Base-by-base conservation (phyloP, 2,888 invertebrate species). In the Phoenoteleia sp. region DNA sequence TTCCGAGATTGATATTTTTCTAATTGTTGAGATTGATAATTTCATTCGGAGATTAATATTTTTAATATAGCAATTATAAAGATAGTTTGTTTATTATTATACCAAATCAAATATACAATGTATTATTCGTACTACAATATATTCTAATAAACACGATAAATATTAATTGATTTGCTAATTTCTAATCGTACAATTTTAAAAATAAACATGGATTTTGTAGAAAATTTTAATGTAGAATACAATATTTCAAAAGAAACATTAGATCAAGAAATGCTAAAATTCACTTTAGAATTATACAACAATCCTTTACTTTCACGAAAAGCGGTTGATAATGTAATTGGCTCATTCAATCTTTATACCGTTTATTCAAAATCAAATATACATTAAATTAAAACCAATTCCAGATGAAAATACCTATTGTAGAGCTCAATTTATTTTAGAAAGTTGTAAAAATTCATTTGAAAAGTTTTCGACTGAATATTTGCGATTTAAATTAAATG, bases 301-400 rank as follows among this genome's bases (percentile, higher is more conserved):
- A 81, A 77, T 62, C 72, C 81, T 27, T 45, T 81, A 9, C 27
- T 85, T 13, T 72, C 80, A 25, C 74, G 81, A 49, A 81, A 81
- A 81, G 58, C 56, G n/a, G 77, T 77, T 4, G 45, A 81, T 47
- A 11, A 49, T 39, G 54, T 80, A n/a, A 49, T 84, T 27, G 13
- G 60, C 17, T 15, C 13, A n/a, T 76, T 84, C 21, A 36, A 76
- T 77, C 3, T 36, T 76, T 29, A 25, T 84, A 45, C 52, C 76
- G 27, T 71, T 33, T 56, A 3, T 85, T 33, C 69, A 76, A 56
- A 29, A 9, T 49, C 39, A 75, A 52, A 69, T 84, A 29, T 29
- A 74, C 45, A 13, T 15, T 62, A 25, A 69, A 19, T 27, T 67
- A 7, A 49, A 54, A 56, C 15, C 27, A 19, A 17, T 6, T 1